Evolutionary conservation across 2,888 invertebrate species (phyloP).

Genomic region (Sialis fuliginosa): DNA sequence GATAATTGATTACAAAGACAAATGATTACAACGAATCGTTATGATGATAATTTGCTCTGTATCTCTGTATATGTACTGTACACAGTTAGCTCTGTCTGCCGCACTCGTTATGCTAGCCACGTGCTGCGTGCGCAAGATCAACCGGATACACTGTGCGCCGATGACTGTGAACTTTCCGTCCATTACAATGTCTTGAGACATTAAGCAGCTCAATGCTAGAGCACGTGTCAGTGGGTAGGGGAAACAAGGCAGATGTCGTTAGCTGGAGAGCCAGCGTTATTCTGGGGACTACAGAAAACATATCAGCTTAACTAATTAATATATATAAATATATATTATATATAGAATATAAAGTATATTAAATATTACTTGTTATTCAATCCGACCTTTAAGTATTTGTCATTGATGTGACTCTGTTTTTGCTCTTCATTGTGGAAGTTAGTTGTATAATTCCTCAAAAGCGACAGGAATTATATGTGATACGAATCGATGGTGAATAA

Average conservation of each 20-base stretch:
- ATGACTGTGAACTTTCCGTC: conserved; percentile 23
- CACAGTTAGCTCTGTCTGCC: too few species aligned
- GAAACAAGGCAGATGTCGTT: conserved; percentile 4
- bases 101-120: too few species aligned
- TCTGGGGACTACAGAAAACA: conserved; percentile 53
- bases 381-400: conserved; percentile 27
- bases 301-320: conserved; percentile 47
- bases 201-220: conserved; percentile 24
- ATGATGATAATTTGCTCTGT: too few species aligned
- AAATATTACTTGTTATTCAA: conserved; percentile 24
- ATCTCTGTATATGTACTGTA: too few species aligned
- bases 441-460: conserved; percentile 5
- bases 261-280: conserved; percentile 21
- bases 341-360: conserved; percentile 1
- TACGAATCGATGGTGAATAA: conserved; percentile 24
- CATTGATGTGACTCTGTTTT: conserved; percentile 27
- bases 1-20: too few species aligned
- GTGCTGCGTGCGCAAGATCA: too few species aligned
- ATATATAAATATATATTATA: conserved; percentile 28
- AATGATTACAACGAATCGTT: too few species aligned
- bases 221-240: conserved; percentile 22
- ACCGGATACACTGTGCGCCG: too few species aligned
- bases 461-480: conserved; percentile 16
- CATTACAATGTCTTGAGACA: conserved; percentile 23
- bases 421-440: conserved; percentile 21